Base-by-base conservation (phyloP, 2,113 vertebrate species). In the Sinocyclocheilus anshuiensis region DNA sequence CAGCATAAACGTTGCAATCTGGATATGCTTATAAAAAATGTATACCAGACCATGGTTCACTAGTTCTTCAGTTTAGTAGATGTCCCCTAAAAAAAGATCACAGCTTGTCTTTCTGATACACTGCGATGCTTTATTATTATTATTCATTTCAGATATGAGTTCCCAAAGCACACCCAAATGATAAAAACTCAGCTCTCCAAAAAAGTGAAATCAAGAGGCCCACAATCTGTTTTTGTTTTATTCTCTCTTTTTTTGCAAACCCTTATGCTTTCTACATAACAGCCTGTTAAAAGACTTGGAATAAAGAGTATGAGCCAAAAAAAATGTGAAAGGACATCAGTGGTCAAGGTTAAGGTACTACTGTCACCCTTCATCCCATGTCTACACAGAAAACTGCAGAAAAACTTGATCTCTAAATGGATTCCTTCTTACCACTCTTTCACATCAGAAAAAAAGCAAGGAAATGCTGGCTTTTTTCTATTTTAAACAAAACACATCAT, bases 11-110 rank as follows among this genome's bases (percentile, higher is more conserved):
- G 18, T 24, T 77, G 36, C n/a, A 63, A 36, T 76, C 24, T 39
- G 42, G 7, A 13, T 29, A 65, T 84, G n/a, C n/a, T 36, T 48
- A 22, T 72, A 50, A 78, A 74, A 63, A 36, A 84, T 61, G 42
- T 29, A 48, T 72, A 26, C n/a, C 59, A 57, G 77, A 79, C 26
- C 75, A 63, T n/a, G 57, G 42, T 69, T 80, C 48, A 59, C n/a
- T 16, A 45, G 24, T 29, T 53, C 15, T 77, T 77, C n/a, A 20
- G 6, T 77, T 55, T 16, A 26, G 12, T 26, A 26, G 6, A 57
- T 26, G 3, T 33, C 15, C 65, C 12, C 7, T 15, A 71, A 71
- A 71, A 71, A 39, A 15, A 15, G 6, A 57, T 33, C 4, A 20
- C 16, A 77, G 72, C 22, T 24, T n/a, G 20, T 36, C 42, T 2